Evolutionary conservation across 2,797 vertebrate genomes (phyloP), one percentile per base, ranked within the genome.

Genomic region (Gouania willdenowi): DNA sequence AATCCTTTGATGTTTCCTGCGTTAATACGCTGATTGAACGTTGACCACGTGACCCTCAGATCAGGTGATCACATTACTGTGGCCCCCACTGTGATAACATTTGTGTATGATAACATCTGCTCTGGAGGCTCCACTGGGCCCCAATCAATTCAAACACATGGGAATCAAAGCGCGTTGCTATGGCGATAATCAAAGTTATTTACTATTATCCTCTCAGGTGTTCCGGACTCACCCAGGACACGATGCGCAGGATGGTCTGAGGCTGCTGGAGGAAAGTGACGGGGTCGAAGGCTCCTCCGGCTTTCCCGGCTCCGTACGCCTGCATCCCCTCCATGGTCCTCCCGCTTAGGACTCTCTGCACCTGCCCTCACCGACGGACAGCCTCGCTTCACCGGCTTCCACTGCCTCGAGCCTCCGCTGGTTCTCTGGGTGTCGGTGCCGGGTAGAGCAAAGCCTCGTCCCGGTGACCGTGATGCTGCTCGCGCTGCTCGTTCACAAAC

Each of bases 251-350:
- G 36, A 94, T 60, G 40, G 93, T 95, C 82, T 95, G 92, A 30
- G 93, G 94, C 70, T 98, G 94, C 75, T 90, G 89, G 81, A 92
- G 56, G 88, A 97, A 93, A 56, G 91, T 92, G 70, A 93, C 70
- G 22, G 89, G 93, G 86, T 96, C 93, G 86, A 98, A 96, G 75
- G 93, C 92, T 84, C 94, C 94, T 25, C 94, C 94, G 62, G 95
- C 92, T 87, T 93, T 94, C 52, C 91, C 93, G 6, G 95, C 95
- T 87, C 95, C 95, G 60, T 93, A 96, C 45, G 93, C 94, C 79
- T 85, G 83, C 79, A 90, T 89, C 68, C 92, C 90, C 79, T 94
- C 94, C 92, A 94, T 94, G 58, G 58, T 87, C 55, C 61, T 56
- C 48, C 60, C 48, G 39, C 51, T 63, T n/a, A n/a, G n/a, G n/a